Percentiles rank a stretch among this genome's conserved stretches.
These are phyloP conservation scores for Setipinna tenuifilis DNA, from an alignment of 2,797 vertebrate genomes.

Conservation along the genomic window DNA sequence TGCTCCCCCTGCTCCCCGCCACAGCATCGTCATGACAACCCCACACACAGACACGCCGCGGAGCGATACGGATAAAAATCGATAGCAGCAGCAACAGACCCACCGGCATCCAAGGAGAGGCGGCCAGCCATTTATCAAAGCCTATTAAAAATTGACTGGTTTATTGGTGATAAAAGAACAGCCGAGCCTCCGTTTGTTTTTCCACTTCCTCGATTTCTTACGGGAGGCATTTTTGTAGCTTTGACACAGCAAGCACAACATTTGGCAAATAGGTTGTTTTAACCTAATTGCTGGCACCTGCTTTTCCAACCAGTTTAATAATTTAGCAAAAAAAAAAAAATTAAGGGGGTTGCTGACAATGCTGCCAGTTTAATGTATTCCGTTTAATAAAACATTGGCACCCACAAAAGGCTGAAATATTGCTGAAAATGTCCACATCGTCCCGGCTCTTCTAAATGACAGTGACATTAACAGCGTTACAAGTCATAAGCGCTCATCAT, in stretches of 20 bases:
- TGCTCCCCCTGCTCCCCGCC: background rate
- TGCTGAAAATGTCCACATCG: conserved; percentile 13
- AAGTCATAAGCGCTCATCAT: conserved; percentile 37
- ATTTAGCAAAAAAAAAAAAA: background rate
- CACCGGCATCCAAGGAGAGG: background rate
- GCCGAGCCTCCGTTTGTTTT: background rate
- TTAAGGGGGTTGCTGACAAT: background rate
- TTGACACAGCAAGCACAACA: background rate
- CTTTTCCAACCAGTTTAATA: conserved; percentile 21
- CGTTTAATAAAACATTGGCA: conserved; percentile 25
- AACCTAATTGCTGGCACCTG: background rate
- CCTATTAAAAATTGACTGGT: conserved; percentile 25
- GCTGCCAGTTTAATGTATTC: conserved; percentile 14
- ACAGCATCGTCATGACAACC: conserved; percentile 25
- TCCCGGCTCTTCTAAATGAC: conserved; percentile 22
- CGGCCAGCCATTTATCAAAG: conserved; percentile 25
- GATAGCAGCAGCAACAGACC: background rate
- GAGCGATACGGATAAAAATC: conserved; percentile 19
- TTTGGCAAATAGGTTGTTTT: conserved; percentile 11
- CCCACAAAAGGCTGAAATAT: conserved; percentile 11
- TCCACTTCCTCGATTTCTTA: background rate
- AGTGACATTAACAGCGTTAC: conserved; percentile 20
- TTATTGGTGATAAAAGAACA: conserved; percentile 22
- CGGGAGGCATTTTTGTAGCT: conserved; percentile 5
- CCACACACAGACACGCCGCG: conserved; percentile 26